Base-by-base conservation (phyloP, 1,140 invertebrate species). In the Tetragnatha versicolor region DNA sequence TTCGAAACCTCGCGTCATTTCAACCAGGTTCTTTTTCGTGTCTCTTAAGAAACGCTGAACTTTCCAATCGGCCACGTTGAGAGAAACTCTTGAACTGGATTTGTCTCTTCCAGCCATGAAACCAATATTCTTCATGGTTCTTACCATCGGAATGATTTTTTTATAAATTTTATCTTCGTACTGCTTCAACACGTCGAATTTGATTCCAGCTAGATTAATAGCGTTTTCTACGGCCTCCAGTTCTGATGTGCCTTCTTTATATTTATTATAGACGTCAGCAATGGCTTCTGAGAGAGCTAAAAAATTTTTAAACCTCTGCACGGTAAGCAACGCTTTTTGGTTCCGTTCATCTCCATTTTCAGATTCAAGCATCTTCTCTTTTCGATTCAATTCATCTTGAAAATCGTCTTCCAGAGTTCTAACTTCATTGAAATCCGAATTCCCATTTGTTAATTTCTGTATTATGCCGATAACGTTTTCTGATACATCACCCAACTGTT, bases 91-190 rank as follows among this genome's bases (percentile, higher is more conserved):
- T 29, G 65, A 68, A 17, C 33, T 47, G 29, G 27, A 9, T 17
- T 31, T 5, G 14, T 49, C 5, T 2, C 31, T 47, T n/a, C 3
- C 33, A 31, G 7, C 17, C n/a, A 10, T 39, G 17, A 17, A 1
- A 49, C 5, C 14, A 10, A 68, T 9, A 20, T 49, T 17, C 4
- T 49, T 31, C 17, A 68, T 49, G 12, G 29, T 68, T 49, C 33
- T 25, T n/a, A 68, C 9, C 35, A 68, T 68, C 2, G 45, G 65
- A 10, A 31, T 20, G 7, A 68, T 22, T 4, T 27, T 33, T 31
- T 33, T n/a, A 12, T 51, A 49, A 68, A 68, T 49, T 20, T 31
- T 47, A n/a, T 51, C 42, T 31, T 68, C 65, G 10, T 33, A 51
- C n/a, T 68, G 14, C 6, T 68, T 29, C 7, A 68, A 31, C 1